Percentiles rank a stretch among this genome's conserved stretches.
Evolutionary conservation across 1,140 invertebrate species (phyloP).

Genomic region (Galleria mellonella): DNA sequence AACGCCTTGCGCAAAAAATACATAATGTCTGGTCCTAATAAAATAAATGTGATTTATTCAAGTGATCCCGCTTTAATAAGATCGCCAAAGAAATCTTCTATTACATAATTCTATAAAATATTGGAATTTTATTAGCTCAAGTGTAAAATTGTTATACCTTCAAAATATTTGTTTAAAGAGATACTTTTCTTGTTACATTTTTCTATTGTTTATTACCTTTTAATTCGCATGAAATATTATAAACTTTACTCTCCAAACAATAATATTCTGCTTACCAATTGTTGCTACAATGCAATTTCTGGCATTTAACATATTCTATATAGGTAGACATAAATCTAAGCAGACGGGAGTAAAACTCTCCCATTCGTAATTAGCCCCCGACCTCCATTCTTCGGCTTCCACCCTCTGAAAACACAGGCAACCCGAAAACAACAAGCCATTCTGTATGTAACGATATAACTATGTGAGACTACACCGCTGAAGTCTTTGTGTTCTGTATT

Average conservation of each 20-base stretch:
- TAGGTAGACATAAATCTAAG: slow-evolving; percentile 8
- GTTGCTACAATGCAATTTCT: neutral
- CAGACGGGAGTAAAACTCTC: slow-evolving; percentile 13
- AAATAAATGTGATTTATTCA: slow-evolving; percentile 41
- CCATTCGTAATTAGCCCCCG: slow-evolving; percentile 28
- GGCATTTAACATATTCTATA: neutral
- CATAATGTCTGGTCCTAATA: slow-evolving; percentile 32
- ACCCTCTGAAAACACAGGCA: slow-evolving; percentile 21
- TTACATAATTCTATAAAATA: neutral
- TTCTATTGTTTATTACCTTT: no score
- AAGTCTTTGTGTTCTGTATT: neutral
- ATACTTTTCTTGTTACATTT: no score
- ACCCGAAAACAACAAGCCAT: slow-evolving; percentile 24
- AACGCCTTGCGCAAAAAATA: slow-evolving; percentile 20
- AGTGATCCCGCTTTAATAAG: slow-evolving; percentile 27
- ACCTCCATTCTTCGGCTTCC: slow-evolving; percentile 4
- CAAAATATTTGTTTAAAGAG: no score
- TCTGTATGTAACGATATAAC: slow-evolving; percentile 11
- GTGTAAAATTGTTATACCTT: slow-evolving; percentile 5
- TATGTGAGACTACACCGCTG: neutral
- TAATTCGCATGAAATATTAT: no score
- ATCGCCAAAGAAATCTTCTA: slow-evolving; percentile 7
- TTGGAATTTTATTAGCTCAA: slow-evolving; percentile 18
- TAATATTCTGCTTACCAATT: no score
- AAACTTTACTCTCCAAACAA: no score